Percentiles rank a stretch among this genome's conserved stretches.
Evolutionary conservation across 2,888 invertebrate genomes (phyloP).

Genomic region (Mythimna lalbum): DNA sequence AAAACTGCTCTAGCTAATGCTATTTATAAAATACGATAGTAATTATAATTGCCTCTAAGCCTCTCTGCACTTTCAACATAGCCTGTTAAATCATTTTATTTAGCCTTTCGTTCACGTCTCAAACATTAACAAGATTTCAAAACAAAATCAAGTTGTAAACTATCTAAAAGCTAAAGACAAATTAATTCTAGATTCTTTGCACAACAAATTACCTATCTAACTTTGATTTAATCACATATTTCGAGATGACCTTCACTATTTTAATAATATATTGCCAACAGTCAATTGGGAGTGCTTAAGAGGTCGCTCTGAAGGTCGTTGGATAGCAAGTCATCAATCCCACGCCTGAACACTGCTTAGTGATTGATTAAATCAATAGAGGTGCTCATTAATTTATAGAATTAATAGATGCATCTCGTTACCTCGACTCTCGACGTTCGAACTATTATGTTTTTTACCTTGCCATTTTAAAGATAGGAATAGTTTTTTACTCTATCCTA

Average conservation of each 20-base stretch:
- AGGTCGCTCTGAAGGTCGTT: conserved; percentile 53
- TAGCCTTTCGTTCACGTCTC: background rate
- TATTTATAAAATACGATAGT: background rate
- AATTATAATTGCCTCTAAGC: too few relatives aligned
- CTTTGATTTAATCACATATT: conserved; percentile 52
- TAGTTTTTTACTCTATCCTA: background rate
- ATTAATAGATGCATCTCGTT: conserved; percentile 23
- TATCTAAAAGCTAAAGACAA: conserved; percentile 16
- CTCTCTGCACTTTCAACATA: background rate
- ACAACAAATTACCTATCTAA: conserved; percentile 38
- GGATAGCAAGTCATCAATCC: conserved; percentile 39
- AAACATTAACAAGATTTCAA: conserved; percentile 15
- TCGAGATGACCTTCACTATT: conserved; percentile 44
- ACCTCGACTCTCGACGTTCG: conserved; percentile 4
- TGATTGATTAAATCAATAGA: conserved; percentile 52
- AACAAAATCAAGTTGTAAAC: conserved; percentile 20
- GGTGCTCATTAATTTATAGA: conserved; percentile 42
- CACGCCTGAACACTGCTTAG: conserved; percentile 34
- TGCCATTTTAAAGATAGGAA: conserved; percentile 4
- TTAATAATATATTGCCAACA: conserved; percentile 55
- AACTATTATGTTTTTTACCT: background rate
- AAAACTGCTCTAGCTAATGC: too few relatives aligned
- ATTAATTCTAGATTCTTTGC: conserved; percentile 47
- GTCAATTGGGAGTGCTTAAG: conserved; percentile 17
- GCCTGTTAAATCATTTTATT: background rate